Conservation (phyloP, 2,888 invertebrate species). For the Catocala fraxini region DNA sequence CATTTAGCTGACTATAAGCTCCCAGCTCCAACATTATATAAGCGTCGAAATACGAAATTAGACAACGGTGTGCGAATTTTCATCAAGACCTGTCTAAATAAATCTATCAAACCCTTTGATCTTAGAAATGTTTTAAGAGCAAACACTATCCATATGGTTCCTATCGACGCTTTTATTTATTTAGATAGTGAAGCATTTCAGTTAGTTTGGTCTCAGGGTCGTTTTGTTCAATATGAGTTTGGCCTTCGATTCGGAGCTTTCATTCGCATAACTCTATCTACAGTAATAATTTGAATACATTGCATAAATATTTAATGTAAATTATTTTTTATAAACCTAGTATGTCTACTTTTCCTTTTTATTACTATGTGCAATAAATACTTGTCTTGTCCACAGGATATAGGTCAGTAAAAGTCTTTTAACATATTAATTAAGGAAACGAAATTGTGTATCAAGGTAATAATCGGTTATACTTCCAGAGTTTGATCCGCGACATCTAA, state of each 20-base stretch:
- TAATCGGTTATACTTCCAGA: too few relatives aligned
- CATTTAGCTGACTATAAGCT: too few relatives aligned
- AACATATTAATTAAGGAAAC: too few relatives aligned
- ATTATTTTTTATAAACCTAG: too few relatives aligned
- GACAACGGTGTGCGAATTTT: not conserved
- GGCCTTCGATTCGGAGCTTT: not conserved
- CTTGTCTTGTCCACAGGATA: too few relatives aligned
- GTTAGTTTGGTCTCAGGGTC: slow-evolving; percentile 16
- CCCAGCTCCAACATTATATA: too few relatives aligned
- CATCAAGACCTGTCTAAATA: not conserved
- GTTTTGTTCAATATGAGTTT: not conserved
- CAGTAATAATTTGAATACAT: not conserved
- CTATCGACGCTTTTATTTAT: slow-evolving; percentile 13
- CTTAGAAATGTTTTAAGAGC: slow-evolving; percentile 2
- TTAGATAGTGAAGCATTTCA: slow-evolving; percentile 9
- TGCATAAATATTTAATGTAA: too few relatives aligned
- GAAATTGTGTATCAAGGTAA: too few relatives aligned
- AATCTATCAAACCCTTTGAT: not conserved
- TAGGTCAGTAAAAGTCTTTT: too few relatives aligned
- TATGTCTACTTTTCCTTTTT: too few relatives aligned
- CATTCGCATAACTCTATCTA: not conserved
- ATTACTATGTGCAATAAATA: too few relatives aligned
- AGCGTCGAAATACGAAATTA: not conserved
- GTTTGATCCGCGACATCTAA: too few relatives aligned
- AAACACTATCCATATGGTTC: slow-evolving; percentile 11